Percentiles rank a stretch among this genome's conserved stretches.
Conservation (phyloP, 2,888 invertebrate genomes). For the Xestobium rufovillosum region DNA sequence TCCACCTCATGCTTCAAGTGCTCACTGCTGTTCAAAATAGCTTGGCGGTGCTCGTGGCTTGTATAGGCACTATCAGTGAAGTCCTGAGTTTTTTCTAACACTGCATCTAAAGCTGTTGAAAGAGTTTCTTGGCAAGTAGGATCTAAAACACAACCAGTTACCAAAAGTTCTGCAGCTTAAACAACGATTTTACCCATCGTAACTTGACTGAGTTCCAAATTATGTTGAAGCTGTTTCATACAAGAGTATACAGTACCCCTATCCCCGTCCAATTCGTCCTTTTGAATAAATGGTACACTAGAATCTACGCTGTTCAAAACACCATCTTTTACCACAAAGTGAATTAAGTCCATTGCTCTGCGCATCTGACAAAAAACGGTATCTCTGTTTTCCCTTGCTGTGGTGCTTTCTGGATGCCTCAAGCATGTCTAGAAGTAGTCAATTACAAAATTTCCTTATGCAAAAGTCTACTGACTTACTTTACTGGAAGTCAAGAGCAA, state of each 20-base stretch:
- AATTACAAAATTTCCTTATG: too few species aligned
- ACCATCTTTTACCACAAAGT: conserved; percentile 96
- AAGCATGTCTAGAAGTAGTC: conserved; percentile 65
- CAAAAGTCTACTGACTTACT: conserved; percentile 53
- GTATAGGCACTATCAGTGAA: conserved; percentile 99
- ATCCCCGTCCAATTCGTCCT: conserved; percentile 57
- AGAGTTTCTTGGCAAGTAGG: conserved; percentile 64
- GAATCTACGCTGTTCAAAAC: conserved; percentile 56
- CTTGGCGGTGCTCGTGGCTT: conserved; percentile 92
- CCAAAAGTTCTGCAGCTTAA: background rate
- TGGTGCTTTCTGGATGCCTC: conserved; percentile 87
- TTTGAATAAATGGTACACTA: conserved; percentile 36
- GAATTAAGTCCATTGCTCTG: conserved; percentile 93
- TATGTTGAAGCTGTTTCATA: conserved; percentile 75
- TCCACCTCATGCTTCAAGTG: conserved; percentile 86
- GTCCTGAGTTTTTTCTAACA: conserved; percentile 93
- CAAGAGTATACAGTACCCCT: conserved; percentile 71
- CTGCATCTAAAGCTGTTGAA: conserved; percentile 77
- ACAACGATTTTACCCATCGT: conserved; percentile 45
- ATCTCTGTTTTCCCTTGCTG: conserved; percentile 91
- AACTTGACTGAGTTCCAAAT: conserved; percentile 79
- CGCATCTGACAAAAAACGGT: conserved; percentile 98
- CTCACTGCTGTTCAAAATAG: conserved; percentile 81
- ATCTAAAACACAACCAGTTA: conserved; percentile 30
- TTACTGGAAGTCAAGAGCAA: conserved; percentile 96